Conservation (phyloP, 2,888 invertebrate genomes). For the Patella depressa region DNA sequence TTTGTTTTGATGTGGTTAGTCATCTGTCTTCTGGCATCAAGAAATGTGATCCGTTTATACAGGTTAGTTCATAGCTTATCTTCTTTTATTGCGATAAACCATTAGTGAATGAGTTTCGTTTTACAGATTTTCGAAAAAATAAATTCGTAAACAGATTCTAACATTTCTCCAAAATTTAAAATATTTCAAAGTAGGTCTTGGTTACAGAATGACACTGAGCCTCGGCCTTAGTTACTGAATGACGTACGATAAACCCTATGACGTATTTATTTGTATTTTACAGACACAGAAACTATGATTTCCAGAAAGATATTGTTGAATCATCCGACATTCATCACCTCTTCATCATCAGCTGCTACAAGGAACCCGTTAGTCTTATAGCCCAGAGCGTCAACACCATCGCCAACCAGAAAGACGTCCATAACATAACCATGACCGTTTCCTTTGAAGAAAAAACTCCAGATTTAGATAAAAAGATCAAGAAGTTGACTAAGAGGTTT, state of each 20-base stretch:
- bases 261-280: too few relatives aligned
- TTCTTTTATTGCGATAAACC: not conserved
- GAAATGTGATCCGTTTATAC: not conserved
- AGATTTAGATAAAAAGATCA: not conserved
- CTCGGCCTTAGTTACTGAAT: too few relatives aligned
- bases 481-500: not conserved
- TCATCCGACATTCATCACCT: not conserved
- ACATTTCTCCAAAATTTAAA: too few relatives aligned
- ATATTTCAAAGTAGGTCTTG: too few relatives aligned
- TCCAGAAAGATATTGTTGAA: not conserved
- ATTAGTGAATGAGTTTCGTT: too few relatives aligned
- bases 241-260: too few relatives aligned
- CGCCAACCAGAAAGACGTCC: not conserved
- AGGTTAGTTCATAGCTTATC: not conserved
- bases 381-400: not conserved
- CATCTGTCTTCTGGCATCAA: not conserved
- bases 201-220: too few relatives aligned
- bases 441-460: slow-evolving; percentile 2
- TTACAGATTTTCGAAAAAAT: too few relatives aligned
- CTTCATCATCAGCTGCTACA: not conserved
- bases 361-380: slow-evolving; percentile 1
- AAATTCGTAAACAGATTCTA: too few relatives aligned
- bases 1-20: slow-evolving; percentile 5
- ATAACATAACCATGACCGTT: not conserved
- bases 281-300: too few relatives aligned